Base-by-base conservation (phyloP, 2,888 invertebrate species). In the Apotomis betuletana region DNA sequence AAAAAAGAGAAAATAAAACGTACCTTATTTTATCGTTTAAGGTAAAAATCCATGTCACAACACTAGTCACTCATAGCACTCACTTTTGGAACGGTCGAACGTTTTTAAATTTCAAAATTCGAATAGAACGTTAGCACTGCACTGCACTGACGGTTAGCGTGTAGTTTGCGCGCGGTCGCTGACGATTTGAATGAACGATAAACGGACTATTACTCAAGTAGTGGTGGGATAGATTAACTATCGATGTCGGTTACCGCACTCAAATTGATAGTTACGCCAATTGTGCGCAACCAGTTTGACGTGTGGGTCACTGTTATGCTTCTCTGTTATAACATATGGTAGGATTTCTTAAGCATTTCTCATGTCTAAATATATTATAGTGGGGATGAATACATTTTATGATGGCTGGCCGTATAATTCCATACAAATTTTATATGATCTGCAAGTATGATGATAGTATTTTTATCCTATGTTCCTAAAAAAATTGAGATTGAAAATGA, bases 191-290 rank as follows among this genome's bases (percentile, higher is more conserved):
- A 77, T 80, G 79, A 77, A 82, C 86, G 87, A 88, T 88, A 88
- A 87, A 83, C 84, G 83, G 68, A 70, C 80, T 83, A 90, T 88
- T 89, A 87, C 85, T 78, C 63, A 73, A 75, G 73, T 82, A 86
- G 88, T 86, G 87, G 84, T 81, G 88, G 67, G 74, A 69, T 75
- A 75, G 71, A 74, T 71, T 69, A 68, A 70, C 75, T 81, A 83
- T 83, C 84, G 87, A 86, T 83, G 78, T 80, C 80, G 78, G 49
- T 69, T 54, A 54, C 54, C 46, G 60, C 10, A 61, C n/a, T 54
- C n/a, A 41, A n/a, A 41, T 36, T 46, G 46, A 8, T 46, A 46
- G 9, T 46, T 3, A 46, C 46, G 3, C 46, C 3, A 10, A 9
- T 10, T 46, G 41, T 41, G 41, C 41, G 55, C n/a, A 0, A 6